A percentile compares a stretch with the other conserved stretches of the same genome.
These are phyloP conservation scores for Hypotaenidia okinawae DNA, from an alignment of 2,797 vertebrate species.

Conservation along the genomic window DNA sequence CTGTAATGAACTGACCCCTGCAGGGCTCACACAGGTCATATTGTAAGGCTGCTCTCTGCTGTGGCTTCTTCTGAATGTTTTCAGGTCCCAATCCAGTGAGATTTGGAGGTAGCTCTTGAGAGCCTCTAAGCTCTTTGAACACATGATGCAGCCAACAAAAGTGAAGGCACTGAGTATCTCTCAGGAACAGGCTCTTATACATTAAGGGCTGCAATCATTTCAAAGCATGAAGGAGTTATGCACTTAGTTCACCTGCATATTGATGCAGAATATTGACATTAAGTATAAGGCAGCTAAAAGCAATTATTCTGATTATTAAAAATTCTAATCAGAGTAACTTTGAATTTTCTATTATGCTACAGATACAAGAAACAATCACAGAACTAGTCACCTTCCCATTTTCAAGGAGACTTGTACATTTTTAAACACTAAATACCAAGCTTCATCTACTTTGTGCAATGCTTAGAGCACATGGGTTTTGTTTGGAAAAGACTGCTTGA, in stretches of 20 bases:
- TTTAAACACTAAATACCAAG: neutral
- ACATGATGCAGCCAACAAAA: neutral
- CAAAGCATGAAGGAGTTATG: neutral
- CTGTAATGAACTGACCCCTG: neutral
- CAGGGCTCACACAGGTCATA: neutral
- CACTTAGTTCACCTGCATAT: constrained; percentile 36
- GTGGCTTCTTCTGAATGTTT: neutral
- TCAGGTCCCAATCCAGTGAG: neutral
- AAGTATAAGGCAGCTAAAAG: constrained; percentile 32
- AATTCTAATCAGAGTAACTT: constrained; percentile 53
- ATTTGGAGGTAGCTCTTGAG: neutral
- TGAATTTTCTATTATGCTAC: constrained; percentile 41
- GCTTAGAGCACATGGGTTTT: neutral
- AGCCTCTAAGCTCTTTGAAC: neutral
- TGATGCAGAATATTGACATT: constrained; percentile 14
- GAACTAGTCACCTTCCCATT: constrained; percentile 48
- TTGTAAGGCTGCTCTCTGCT: neutral
- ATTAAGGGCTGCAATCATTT: constrained; percentile 32
- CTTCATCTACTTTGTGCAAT: neutral
- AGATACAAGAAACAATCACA: constrained; percentile 28
- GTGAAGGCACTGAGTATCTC: neutral
- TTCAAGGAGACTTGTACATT: constrained; percentile 47
- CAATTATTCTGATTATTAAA: constrained; percentile 62
- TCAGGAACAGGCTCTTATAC: neutral
- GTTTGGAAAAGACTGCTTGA: neutral